Conservation (phyloP, 2,113 vertebrate species). For the Podocnemis expansa region DNA sequence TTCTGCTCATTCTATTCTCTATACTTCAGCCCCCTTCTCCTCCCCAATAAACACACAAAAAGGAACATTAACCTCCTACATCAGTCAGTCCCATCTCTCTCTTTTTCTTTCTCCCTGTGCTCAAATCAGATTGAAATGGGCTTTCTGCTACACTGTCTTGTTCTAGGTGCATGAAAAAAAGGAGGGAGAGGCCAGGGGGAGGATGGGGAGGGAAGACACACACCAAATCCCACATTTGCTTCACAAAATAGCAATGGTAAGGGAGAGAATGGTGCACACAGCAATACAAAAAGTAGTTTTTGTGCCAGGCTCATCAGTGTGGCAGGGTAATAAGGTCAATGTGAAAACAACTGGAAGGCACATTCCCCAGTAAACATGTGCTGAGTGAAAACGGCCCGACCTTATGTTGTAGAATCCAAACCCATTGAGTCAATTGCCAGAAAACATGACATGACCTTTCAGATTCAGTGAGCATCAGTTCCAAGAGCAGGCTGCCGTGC, state of each 20-base stretch:
- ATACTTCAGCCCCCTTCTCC: neutral
- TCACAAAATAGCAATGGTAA: neutral
- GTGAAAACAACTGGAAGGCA: slow-evolving; percentile 92
- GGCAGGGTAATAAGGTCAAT: slow-evolving; percentile 95
- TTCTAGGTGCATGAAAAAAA: rapidly evolving
- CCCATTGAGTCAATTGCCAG: slow-evolving; percentile 97
- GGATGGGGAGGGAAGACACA: too few species aligned
- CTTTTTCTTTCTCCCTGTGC: neutral
- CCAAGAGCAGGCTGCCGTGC: slow-evolving; percentile 86
- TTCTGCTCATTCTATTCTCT: neutral
- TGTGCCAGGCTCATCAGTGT: slow-evolving; percentile 84
- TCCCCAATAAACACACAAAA: rapidly evolving
- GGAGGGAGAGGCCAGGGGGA: neutral
- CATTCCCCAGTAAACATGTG: slow-evolving; percentile 89
- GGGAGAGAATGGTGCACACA: neutral
- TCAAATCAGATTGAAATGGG: neutral
- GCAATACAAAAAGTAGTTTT: slow-evolving; percentile 64
- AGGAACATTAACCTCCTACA: neutral
- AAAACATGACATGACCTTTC: slow-evolving; percentile 99
- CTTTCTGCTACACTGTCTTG: neutral
- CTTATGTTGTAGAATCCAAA: slow-evolving; percentile 93
- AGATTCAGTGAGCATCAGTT: slow-evolving; percentile 92
- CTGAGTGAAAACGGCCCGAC: slow-evolving; percentile 86
- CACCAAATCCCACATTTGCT: slow-evolving; percentile 18
- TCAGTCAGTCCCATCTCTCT: neutral